phyloP scores from a whole-genome alignment of 2,888 invertebrate species.

The Cactoblastis cactorum region DNA sequence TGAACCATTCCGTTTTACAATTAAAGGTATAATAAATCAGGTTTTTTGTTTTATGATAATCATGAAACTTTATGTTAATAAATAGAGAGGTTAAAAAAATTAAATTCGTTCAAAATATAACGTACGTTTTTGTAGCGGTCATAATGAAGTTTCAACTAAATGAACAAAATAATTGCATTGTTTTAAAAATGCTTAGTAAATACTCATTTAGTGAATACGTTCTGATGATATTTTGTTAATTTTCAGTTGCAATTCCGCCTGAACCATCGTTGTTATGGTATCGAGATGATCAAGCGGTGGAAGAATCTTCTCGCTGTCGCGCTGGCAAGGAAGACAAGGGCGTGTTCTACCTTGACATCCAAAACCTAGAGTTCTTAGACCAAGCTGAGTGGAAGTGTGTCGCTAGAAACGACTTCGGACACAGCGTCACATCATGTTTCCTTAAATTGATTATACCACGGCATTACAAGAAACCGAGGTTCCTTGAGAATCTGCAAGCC shows the following conservation, averaged over 20 bases:
- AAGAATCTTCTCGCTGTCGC: constrained; percentile 82
- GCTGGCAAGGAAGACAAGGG: constrained; percentile 85
- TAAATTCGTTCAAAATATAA: too few species aligned
- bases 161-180: too few species aligned
- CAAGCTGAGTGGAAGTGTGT: constrained; percentile 96
- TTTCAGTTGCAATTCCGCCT: constrained; percentile 87
- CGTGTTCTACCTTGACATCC: constrained; percentile 85
- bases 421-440: constrained; percentile 92
- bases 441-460: constrained; percentile 90
- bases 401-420: constrained; percentile 92
- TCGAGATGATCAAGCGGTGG: constrained; percentile 89
- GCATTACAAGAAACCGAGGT: constrained; percentile 93
- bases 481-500: constrained; percentile 90
- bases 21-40: constrained; percentile 81
- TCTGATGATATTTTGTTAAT: not conserved
- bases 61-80: not conserved
- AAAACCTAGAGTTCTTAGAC: constrained; percentile 87
- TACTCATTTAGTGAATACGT: too few species aligned
- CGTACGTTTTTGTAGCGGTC: too few species aligned
- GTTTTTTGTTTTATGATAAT: too few species aligned
- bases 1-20: constrained; percentile 88
- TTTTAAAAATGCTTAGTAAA: too few species aligned
- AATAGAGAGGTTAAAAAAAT: too few species aligned
- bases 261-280: constrained; percentile 92
- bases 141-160: too few species aligned